Evolutionary conservation across 2,797 vertebrate species (phyloP), one percentile per base, ranked within the genome.

Genomic region (Aulostomus chinensis): DNA sequence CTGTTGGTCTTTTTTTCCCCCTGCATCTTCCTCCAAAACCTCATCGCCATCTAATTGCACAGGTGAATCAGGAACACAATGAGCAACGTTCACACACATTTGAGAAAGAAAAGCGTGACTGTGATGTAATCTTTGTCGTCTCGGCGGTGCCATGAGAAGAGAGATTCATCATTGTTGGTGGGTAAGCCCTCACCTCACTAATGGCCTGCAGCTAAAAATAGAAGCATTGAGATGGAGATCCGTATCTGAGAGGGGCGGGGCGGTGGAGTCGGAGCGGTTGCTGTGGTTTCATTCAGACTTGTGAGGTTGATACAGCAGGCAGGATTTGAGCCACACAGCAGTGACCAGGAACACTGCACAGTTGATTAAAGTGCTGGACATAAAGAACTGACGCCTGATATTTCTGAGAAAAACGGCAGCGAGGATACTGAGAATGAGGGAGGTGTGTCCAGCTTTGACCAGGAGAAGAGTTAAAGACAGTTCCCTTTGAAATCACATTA

Each of bases 141-240:
- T 40, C 39, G 22, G 53, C 1, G 1, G 35, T 55, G 50, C 30
- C 12, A 12, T 21, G 43, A 22, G 25, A 54, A 14, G 29, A 52
- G 50, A 53, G 55, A 54, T 14, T 71, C 34, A 32, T 48, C 21
- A 7, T 51, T 50, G 54, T 57, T 40, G 13, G 62, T 55, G 47
- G 62, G 58, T 53, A 65, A 71, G 52, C 51, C 76, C 68, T 80
- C 67, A 55, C 49, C 63, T 59, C 39, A 2, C 53, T 83, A 74
- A 82, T 73, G 72, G 48, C 46, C 58, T 31, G 47, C 20, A 12
- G 50, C 77, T 86, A 77, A 73, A 81, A 80, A 86, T 85, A 86
- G 72, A 55, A 43, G 30, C 63, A 7, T 13, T 24, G 55, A 67
- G 64, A 83, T 17, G 30, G 16, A 69, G 64, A 65, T 53, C 55